These are phyloP conservation scores for Pantala flavescens DNA, from an alignment of 1,140 invertebrate species.

Conservation along the genomic window DNA sequence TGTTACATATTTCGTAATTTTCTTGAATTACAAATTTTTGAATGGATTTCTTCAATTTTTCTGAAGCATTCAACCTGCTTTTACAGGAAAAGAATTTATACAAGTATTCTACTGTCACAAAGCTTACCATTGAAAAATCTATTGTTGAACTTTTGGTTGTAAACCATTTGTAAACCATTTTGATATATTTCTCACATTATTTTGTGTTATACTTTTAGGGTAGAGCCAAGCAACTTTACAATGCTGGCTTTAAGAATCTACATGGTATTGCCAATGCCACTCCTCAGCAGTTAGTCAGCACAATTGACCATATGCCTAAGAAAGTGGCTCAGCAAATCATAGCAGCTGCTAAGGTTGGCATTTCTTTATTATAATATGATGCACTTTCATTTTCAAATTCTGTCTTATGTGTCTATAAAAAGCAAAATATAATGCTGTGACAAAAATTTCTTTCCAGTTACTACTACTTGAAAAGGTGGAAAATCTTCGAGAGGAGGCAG, in stretches of 20 bases:
- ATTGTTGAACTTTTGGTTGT: neutral
- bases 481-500: neutral
- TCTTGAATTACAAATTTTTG: too few relatives aligned
- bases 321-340: conserved; percentile 65
- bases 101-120: too few relatives aligned
- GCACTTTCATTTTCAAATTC: too few relatives aligned
- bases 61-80: too few relatives aligned
- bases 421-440: neutral
- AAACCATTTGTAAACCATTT: conserved; percentile 20
- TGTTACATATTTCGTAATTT: too few relatives aligned
- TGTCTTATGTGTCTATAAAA: too few relatives aligned
- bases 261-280: conserved; percentile 61
- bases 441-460: neutral
- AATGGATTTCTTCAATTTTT: too few relatives aligned
- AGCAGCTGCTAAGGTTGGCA: conserved; percentile 65
- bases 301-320: conserved; percentile 57
- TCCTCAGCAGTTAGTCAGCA: conserved; percentile 46
- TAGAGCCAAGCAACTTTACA: conserved; percentile 69
- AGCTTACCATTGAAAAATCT: too few relatives aligned
- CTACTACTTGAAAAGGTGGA: neutral
- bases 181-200: conserved; percentile 20
- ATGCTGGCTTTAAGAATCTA: conserved; percentile 68
- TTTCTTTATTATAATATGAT: neutral
- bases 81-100: too few relatives aligned
- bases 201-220: conserved; percentile 40